Percentiles rank a stretch among this genome's conserved stretches.
These are phyloP conservation scores for Synanceia verrucosa DNA, from an alignment of 2,797 vertebrate species.

Conservation along the genomic window DNA sequence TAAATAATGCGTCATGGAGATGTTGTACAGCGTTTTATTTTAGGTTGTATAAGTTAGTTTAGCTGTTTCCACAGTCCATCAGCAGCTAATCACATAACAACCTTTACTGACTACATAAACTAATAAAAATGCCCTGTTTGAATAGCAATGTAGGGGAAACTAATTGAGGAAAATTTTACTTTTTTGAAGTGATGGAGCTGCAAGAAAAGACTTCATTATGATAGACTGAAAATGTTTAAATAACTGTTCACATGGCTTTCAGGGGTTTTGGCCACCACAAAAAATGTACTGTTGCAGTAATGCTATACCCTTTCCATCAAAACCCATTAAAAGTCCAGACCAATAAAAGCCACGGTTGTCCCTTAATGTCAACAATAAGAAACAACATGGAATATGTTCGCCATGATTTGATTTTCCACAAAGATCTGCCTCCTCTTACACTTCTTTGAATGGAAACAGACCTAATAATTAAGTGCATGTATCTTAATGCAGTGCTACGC, in stretches of 20 bases:
- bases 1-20: too few relatives aligned
- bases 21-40: too few relatives aligned
- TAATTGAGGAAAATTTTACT: neutral
- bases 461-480: neutral
- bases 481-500: neutral
- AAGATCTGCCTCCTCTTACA: neutral
- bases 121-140: neutral
- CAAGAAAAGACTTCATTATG: conserved; percentile 4
- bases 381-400: neutral
- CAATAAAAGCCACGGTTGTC: neutral
- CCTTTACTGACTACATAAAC: neutral
- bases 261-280: neutral
- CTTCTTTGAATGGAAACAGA: neutral
- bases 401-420: neutral
- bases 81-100: neutral
- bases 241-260: conserved; percentile 5
- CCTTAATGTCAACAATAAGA: neutral
- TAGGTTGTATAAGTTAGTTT: too few relatives aligned
- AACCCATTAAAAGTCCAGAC: neutral
- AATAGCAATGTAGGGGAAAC: neutral
- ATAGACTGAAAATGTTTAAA: neutral
- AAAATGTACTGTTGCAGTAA: neutral
- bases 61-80: neutral
- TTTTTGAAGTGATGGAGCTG: neutral
- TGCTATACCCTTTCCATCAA: conserved; percentile 11